Percentiles rank a stretch among this genome's conserved stretches.
phyloP scores from a whole-genome alignment of 2,888 invertebrate genomes.

The Crematogaster levior region DNA sequence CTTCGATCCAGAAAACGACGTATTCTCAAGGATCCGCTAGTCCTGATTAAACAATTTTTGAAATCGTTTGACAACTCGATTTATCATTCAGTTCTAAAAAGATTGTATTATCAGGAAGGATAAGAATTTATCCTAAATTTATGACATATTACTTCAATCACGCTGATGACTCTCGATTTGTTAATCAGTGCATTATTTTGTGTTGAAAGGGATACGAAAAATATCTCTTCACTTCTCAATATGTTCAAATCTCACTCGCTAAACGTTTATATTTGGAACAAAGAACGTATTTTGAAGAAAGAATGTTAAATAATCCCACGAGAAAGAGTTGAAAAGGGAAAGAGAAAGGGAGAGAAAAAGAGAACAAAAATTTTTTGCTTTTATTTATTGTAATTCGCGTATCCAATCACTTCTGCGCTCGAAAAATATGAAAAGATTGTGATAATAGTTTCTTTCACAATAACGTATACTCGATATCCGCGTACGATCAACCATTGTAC shows the following conservation, averaged over 20 bases:
- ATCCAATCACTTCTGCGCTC: not conserved
- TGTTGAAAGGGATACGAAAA: not conserved
- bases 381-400: constrained; percentile 4
- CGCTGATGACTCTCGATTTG: not conserved
- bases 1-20: constrained; percentile 16
- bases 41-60: not conserved
- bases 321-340: not conserved
- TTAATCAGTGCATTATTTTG: not conserved
- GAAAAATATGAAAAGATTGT: not conserved
- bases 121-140: not conserved
- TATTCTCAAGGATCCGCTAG: not conserved
- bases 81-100: not conserved
- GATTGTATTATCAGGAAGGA: not conserved
- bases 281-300: not conserved
- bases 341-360: not conserved
- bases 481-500: not conserved
- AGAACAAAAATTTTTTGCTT: not conserved
- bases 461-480: not conserved
- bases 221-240: not conserved
- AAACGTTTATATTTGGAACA: not conserved
- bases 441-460: constrained; percentile 17
- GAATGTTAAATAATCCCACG: not conserved
- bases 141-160: not conserved
- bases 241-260: not conserved
- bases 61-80: not conserved